phyloP scores from a whole-genome alignment of 2,888 invertebrate species.

The Mantis religiosa region DNA sequence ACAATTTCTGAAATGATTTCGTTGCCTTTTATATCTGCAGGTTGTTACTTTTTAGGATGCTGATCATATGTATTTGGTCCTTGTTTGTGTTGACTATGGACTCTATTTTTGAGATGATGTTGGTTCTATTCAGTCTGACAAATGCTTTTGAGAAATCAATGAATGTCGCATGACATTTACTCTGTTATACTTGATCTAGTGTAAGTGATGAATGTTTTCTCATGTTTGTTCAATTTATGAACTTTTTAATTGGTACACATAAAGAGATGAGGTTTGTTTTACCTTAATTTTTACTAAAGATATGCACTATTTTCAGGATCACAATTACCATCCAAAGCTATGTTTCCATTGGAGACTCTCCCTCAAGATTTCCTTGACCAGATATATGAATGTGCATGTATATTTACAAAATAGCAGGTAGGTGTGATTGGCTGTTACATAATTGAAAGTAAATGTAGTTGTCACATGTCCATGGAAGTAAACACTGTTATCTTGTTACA shows the following conservation, averaged over 20 bases:
- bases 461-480: background rate
- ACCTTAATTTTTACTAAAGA: background rate
- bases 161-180: too few species aligned
- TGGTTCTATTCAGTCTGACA: too few species aligned
- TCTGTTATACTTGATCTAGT: too few species aligned
- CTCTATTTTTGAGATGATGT: too few species aligned
- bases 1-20: too few species aligned
- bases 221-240: too few species aligned
- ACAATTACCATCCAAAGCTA: slow-evolving; percentile 40
- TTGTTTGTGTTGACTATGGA: too few species aligned
- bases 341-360: slow-evolving; percentile 59
- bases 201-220: too few species aligned
- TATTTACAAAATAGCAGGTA: slow-evolving; percentile 62
- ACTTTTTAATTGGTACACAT: background rate
- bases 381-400: slow-evolving; percentile 58
- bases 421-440: background rate
- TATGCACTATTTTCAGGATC: slow-evolving; percentile 31
- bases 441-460: background rate
- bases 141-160: too few species aligned
- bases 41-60: too few species aligned
- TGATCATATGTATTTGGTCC: too few species aligned
- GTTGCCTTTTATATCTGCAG: too few species aligned
- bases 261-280: background rate
- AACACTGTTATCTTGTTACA: slow-evolving; percentile 11
- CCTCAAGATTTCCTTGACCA: slow-evolving; percentile 61